Conservation (phyloP, 2,797 vertebrate genomes). For the Sebastes vulpes region DNA sequence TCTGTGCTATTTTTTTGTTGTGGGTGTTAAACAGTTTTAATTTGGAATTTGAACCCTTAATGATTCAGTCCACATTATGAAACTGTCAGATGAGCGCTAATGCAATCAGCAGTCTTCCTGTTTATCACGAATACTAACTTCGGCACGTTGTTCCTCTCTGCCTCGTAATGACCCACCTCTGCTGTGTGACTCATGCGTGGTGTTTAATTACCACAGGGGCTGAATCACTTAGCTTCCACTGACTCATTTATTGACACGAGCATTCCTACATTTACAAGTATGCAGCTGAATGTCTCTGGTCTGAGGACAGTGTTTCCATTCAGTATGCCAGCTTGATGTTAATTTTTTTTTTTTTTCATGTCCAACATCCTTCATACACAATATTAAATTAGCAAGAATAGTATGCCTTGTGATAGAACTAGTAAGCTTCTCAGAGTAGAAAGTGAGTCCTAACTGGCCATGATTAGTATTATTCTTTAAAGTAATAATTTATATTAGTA, state of each 20-base stretch:
- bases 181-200: slow-evolving; percentile 32
- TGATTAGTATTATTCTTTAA: too few species aligned
- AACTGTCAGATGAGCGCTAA: slow-evolving; percentile 8
- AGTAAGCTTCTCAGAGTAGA: too few species aligned
- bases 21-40: background rate
- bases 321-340: background rate
- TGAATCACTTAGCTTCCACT: slow-evolving; percentile 35
- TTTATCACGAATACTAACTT: slow-evolving; percentile 5
- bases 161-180: slow-evolving; percentile 22
- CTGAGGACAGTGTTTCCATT: background rate
- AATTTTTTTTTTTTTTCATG: background rate
- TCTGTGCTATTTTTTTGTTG: background rate
- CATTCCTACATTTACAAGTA: background rate
- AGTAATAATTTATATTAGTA: too few species aligned
- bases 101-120: slow-evolving; percentile 11
- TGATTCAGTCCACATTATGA: background rate
- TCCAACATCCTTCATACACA: background rate
- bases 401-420: too few species aligned
- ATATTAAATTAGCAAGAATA: background rate
- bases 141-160: background rate
- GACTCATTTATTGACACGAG: slow-evolving; percentile 22
- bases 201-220: slow-evolving; percentile 18
- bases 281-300: background rate
- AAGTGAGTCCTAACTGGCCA: too few species aligned
- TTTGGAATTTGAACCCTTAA: background rate